Evolutionary conservation across 2,113 vertebrate genomes (phyloP).

Genomic region (Halichoeres trimaculatus): DNA sequence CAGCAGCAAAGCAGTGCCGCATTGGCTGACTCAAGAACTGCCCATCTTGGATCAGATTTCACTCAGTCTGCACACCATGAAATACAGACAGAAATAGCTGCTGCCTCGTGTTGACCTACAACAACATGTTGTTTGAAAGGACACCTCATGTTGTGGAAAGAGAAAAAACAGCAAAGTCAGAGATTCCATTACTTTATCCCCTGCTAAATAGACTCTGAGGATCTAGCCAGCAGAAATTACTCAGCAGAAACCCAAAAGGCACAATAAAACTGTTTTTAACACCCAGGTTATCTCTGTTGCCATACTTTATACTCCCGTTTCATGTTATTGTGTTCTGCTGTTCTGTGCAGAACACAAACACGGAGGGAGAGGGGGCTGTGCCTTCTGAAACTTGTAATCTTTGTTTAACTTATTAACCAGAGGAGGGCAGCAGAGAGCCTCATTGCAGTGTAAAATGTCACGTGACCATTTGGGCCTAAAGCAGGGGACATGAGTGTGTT

Average conservation of each 20-base stretch:
- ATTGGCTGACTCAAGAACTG: constrained; percentile 62
- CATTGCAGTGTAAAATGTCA: constrained; percentile 48
- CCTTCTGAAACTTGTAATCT: not conserved
- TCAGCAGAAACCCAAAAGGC: too few species aligned
- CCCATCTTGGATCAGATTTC: constrained; percentile 67
- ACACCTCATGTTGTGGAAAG: constrained; percentile 9
- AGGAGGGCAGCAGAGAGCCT: constrained; percentile 74
- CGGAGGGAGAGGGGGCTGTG: too few species aligned
- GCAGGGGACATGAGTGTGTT: constrained; percentile 39
- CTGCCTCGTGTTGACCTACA: constrained; percentile 49
- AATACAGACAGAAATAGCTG: constrained; percentile 71
- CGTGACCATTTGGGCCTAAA: constrained; percentile 69
- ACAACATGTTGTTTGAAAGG: constrained; percentile 51
- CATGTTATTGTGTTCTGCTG: too few species aligned
- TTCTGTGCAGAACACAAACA: not conserved
- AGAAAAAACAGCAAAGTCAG: not conserved
- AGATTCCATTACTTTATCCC: not conserved
- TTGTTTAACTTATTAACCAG: constrained; percentile 49
- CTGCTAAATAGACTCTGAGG: not conserved
- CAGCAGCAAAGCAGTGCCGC: constrained; percentile 39
- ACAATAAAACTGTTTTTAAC: not conserved
- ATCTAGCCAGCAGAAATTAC: too few species aligned
- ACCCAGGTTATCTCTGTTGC: not conserved
- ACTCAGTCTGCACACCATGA: constrained; percentile 52
- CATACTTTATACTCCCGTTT: not conserved